Percentiles rank a stretch among this genome's conserved stretches.
Evolutionary conservation across 2,113 vertebrate species (phyloP).

Genomic region (Megatriorchis doriae): DNA sequence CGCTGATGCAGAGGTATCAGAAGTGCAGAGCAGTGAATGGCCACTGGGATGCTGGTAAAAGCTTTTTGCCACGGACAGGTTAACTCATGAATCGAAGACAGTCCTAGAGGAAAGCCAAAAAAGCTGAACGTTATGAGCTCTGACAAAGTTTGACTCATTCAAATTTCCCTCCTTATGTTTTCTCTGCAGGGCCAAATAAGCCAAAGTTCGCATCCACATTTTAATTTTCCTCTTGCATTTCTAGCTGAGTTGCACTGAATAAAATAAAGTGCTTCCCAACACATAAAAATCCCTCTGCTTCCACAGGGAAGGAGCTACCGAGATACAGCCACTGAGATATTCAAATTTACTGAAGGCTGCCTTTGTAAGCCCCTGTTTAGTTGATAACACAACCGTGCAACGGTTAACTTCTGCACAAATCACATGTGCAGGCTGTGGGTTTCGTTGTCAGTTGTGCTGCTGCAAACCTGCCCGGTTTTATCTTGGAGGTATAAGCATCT

Average conservation of each 20-base stretch:
- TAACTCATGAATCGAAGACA: background rate
- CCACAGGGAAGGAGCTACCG: background rate
- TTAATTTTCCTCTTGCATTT: background rate
- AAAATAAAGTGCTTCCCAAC: background rate
- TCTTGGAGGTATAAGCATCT: background rate
- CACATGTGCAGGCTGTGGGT: background rate
- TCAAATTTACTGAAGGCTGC: background rate
- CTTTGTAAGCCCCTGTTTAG: background rate
- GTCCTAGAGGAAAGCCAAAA: background rate
- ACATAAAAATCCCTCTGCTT: background rate
- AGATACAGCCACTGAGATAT: background rate
- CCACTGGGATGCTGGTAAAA: background rate
- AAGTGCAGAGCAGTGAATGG: background rate
- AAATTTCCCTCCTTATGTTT: fast-evolving
- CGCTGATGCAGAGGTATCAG: fast-evolving
- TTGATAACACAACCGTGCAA: background rate
- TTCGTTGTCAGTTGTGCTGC: background rate
- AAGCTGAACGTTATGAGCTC: background rate
- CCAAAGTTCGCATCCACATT: background rate
- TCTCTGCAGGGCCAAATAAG: background rate
- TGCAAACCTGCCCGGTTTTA: background rate
- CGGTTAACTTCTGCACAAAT: background rate
- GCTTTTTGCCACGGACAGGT: background rate
- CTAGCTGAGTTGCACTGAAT: background rate
- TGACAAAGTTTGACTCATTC: background rate